These are phyloP conservation scores for Tortrix viridana DNA, from an alignment of 2,888 invertebrate species.

Conservation along the genomic window DNA sequence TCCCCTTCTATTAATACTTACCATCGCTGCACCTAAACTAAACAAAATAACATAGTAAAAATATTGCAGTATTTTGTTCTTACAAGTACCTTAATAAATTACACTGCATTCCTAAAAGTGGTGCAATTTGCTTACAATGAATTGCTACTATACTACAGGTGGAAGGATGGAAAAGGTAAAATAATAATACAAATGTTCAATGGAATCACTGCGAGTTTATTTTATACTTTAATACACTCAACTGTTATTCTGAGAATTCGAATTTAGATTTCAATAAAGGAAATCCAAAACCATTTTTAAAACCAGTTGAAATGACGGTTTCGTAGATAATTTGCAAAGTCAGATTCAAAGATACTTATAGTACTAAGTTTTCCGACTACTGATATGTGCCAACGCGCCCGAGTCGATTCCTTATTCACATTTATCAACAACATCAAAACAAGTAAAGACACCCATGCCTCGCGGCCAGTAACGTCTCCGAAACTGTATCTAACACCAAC, in stretches of 20 bases:
- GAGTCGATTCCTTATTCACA: slow-evolving; percentile 81
- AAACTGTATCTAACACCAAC: slow-evolving; percentile 1
- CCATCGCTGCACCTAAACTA: too few species aligned
- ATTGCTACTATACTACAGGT: too few species aligned
- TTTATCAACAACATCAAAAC: slow-evolving; percentile 83
- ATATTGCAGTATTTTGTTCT: too few species aligned
- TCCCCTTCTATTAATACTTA: too few species aligned
- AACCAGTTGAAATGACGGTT: slow-evolving; percentile 30
- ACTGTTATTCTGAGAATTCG: slow-evolving; percentile 74
- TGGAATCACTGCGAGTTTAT: slow-evolving; percentile 85
- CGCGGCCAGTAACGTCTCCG: slow-evolving; percentile 10
- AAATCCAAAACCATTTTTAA: slow-evolving; percentile 56
- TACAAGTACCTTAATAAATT: too few species aligned
- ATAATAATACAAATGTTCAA: slow-evolving; percentile 70
- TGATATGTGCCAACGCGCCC: slow-evolving; percentile 77
- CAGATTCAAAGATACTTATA: slow-evolving; percentile 82
- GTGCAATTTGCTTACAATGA: too few species aligned
- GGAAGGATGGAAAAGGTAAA: slow-evolving; percentile 24
- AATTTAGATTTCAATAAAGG: slow-evolving; percentile 60
- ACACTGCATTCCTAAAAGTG: too few species aligned
- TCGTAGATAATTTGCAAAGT: slow-evolving; percentile 47
- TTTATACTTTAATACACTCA: slow-evolving; percentile 82
- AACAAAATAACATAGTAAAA: too few species aligned
- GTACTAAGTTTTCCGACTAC: slow-evolving; percentile 76
- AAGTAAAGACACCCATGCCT: slow-evolving; percentile 67